Base-by-base conservation (phyloP, 2,797 vertebrate genomes). In the Ciconia nigra region DNA sequence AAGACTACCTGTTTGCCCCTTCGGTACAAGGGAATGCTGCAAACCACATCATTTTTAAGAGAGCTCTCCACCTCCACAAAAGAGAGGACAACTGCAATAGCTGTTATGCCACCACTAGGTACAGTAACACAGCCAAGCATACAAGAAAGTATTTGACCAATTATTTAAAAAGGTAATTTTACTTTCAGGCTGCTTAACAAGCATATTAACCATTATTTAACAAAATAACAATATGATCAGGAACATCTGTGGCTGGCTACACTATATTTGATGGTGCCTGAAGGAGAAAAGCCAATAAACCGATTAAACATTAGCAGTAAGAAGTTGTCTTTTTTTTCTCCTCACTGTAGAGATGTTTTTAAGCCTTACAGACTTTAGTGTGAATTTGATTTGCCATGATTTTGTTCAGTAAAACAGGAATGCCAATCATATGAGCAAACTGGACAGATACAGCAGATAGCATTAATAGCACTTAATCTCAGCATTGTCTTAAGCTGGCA, bases 351-450 rank as follows among this genome's bases (percentile, higher is more conserved):
- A 86, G 52, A 69, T 25, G 11, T 13, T 96, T 97, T 87, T 89
- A 96, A 94, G 55, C 42, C 15, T 73, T 54, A 66, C 17, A 84
- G 70, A 82, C 2, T 13, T 83, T 2, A 62, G 15, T 4, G 22
- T n/a, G 35, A 58, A 31, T 83, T 86, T 95, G 35, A 54, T 85
- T 89, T 82, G 42, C 18, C 8, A n/a, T 57, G 20, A 21, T 87
- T 89, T 95, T 69, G 46, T 93, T 90, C 89, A 62, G 29, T 55
- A 93, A 88, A 77, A 83, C 19, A 73, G 14, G 37, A 93, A 93
- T 66, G 44, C 35, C 11, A 21, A 20, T 11, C 28, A 65, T 35
- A 52, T 51, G 44, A 70, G 17, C 51, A 42, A 52, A 87, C 42
- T 65, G 52, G 51, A 63, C 37, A 85, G 54, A 70, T 19, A 67